Conservation (phyloP, 2,797 vertebrate species). For the Rhinogobio ventralis region DNA sequence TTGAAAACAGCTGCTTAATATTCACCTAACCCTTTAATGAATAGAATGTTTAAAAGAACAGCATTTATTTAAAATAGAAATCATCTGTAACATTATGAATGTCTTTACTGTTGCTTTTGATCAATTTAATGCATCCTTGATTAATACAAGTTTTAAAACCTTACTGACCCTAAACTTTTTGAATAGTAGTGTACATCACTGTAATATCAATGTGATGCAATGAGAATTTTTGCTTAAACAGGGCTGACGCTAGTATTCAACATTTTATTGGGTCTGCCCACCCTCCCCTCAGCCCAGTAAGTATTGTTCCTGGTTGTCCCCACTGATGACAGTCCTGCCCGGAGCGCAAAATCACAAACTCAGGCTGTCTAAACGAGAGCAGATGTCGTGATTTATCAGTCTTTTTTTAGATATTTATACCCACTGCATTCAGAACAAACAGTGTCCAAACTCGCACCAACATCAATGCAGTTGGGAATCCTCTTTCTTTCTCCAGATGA, state of each 20-base stretch:
- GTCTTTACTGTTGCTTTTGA: too few relatives aligned
- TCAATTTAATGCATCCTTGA: background rate
- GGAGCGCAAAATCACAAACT: background rate
- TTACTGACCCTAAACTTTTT: slow-evolving; percentile 1
- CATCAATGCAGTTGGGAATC: slow-evolving; percentile 30
- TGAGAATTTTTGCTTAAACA: background rate
- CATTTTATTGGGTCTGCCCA: background rate
- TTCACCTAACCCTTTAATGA: background rate
- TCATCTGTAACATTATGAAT: too few relatives aligned
- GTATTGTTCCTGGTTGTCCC: background rate
- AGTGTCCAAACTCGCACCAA: slow-evolving; percentile 37
- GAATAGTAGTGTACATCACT: background rate
- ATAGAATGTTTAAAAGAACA: background rate
- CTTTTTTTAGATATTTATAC: slow-evolving; percentile 8
- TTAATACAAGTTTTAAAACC: background rate
- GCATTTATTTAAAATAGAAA: background rate
- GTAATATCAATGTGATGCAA: background rate
- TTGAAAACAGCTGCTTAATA: background rate
- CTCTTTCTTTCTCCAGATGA: slow-evolving; percentile 13
- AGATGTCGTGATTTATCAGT: slow-evolving; percentile 5
- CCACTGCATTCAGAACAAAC: slow-evolving; percentile 26
- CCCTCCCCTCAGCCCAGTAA: too few relatives aligned
- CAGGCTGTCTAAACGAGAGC: slow-evolving; percentile 13
- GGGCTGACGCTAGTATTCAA: background rate
- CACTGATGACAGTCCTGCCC: background rate